phyloP scores from a whole-genome alignment of 2,797 vertebrate genomes.

The Petrocephalus sullivani region DNA sequence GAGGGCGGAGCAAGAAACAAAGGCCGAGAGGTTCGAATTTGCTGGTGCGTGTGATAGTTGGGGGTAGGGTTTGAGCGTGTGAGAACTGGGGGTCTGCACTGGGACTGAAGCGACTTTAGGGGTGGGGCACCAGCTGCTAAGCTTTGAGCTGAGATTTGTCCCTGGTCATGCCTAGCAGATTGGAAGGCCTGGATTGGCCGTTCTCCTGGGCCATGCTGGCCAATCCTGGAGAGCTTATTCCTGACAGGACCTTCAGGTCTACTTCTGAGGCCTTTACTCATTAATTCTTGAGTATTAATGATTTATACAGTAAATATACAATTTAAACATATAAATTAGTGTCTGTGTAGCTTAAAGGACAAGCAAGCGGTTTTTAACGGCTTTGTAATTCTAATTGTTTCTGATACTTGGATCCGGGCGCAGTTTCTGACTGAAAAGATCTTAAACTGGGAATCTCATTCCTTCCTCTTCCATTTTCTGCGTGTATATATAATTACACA shows the following conservation, averaged over 20 bases:
- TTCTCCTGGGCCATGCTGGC: background rate
- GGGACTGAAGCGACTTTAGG: constrained; percentile 33
- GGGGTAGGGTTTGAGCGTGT: constrained; percentile 39
- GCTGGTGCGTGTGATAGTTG: constrained; percentile 35
- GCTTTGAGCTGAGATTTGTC: background rate
- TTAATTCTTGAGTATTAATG: background rate
- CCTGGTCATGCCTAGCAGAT: background rate
- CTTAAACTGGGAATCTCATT: background rate
- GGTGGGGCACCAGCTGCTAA: background rate
- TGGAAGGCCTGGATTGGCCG: background rate
- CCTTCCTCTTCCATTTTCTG: background rate
- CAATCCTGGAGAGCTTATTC: background rate
- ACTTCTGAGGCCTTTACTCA: background rate
- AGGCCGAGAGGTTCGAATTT: background rate
- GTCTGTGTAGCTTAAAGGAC: background rate
- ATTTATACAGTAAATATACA: no score
- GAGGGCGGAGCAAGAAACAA: background rate
- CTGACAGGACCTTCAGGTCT: background rate
- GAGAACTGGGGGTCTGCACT: constrained; percentile 27
- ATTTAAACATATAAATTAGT: background rate
- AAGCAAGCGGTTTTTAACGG: no score
- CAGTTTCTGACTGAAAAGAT: background rate
- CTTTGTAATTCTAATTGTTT: background rate
- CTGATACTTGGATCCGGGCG: background rate
- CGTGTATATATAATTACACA: background rate